Conservation (phyloP, 1,140 invertebrate genomes). For the Drosophila novamexicana region DNA sequence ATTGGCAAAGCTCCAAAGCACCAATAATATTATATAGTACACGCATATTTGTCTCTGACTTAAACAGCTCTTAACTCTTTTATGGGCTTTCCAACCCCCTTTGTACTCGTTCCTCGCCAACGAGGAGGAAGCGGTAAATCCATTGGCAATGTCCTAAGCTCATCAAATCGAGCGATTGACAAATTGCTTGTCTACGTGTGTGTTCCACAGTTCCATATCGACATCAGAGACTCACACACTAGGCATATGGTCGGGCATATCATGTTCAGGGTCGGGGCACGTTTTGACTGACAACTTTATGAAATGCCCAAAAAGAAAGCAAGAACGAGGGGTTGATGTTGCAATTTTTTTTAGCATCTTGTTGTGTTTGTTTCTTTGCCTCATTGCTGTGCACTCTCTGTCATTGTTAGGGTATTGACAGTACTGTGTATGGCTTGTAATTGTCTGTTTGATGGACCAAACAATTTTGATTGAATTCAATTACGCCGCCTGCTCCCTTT, state of each 20-base stretch:
- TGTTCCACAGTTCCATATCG: constrained; percentile 38
- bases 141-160: constrained; percentile 46
- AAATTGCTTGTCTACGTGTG: constrained; percentile 80
- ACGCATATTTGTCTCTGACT: background rate
- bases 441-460: constrained; percentile 83
- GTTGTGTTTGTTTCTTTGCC: background rate
- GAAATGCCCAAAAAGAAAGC: constrained; percentile 12
- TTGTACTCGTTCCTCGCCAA: background rate
- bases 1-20: too few relatives aligned
- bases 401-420: constrained; percentile 22
- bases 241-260: constrained; percentile 17
- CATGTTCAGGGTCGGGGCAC: background rate
- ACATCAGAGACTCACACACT: background rate
- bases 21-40: background rate
- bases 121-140: constrained; percentile 1
- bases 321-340: constrained; percentile 24
- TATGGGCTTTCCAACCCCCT: background rate
- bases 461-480: constrained; percentile 84
- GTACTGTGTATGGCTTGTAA: constrained; percentile 67
- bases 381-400: background rate
- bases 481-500: constrained; percentile 60
- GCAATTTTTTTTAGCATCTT: background rate
- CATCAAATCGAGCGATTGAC: constrained; percentile 78
- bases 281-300: constrained; percentile 65
- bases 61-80: constrained; percentile 22